Evolutionary conservation across 2,888 invertebrate species (phyloP).

Genomic region (Agrotis exclamationis): DNA sequence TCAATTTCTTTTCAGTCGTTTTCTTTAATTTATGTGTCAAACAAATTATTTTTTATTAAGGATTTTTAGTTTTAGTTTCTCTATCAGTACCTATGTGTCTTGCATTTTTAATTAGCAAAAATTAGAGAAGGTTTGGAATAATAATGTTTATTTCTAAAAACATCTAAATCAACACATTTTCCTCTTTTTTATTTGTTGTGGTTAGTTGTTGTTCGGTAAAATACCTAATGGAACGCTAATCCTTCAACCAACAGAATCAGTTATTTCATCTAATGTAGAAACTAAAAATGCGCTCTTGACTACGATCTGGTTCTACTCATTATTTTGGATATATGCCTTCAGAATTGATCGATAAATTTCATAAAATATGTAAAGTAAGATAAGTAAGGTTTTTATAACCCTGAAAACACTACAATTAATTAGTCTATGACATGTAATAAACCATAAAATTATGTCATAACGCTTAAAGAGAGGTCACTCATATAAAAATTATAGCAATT

Average conservation of each 20-base stretch:
- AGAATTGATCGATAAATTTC: not conserved
- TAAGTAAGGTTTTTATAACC: constrained; percentile 15
- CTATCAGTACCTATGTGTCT: too few species aligned
- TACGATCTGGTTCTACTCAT: not conserved
- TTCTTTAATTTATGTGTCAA: too few species aligned
- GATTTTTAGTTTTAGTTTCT: too few species aligned
- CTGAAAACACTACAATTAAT: constrained; percentile 13
- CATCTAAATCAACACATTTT: too few species aligned
- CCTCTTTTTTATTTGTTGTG: too few species aligned
- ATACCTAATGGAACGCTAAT: too few species aligned
- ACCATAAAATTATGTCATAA: constrained; percentile 37
- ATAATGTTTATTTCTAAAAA: too few species aligned
- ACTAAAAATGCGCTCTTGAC: too few species aligned
- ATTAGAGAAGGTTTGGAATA: too few species aligned
- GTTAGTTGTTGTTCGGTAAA: not conserved
- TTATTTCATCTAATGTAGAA: not conserved
- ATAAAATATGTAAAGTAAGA: constrained; percentile 1
- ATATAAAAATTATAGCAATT: constrained; percentile 20
- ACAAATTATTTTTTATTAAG: too few species aligned
- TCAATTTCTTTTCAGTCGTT: too few species aligned
- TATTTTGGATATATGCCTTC: not conserved
- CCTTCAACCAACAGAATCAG: not conserved
- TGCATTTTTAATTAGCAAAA: too few species aligned
- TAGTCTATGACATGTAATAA: constrained; percentile 2
- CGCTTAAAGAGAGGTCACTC: constrained; percentile 24